Conservation (phyloP, 2,888 invertebrate genomes). For the Raillietiella orientalis region DNA sequence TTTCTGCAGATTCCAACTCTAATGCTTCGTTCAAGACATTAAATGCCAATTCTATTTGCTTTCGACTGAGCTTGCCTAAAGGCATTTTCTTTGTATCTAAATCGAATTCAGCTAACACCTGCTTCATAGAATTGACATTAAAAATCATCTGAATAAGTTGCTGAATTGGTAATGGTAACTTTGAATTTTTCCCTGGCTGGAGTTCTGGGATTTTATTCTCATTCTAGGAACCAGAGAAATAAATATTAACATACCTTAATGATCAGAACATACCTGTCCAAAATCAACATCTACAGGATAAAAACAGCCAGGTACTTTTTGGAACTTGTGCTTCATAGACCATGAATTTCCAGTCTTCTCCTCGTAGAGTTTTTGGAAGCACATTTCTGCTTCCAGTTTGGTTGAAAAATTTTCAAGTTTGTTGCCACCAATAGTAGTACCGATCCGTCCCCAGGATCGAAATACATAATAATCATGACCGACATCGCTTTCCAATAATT, state of each 20-base stretch:
- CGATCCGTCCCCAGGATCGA: constrained; percentile 84
- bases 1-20: constrained; percentile 9
- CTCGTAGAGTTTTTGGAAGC: constrained; percentile 26
- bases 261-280: constrained; percentile 18
- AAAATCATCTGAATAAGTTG: constrained; percentile 55
- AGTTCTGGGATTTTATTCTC: not conserved
- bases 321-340: constrained; percentile 27
- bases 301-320: constrained; percentile 33
- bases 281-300: constrained; percentile 73
- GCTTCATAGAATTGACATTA: constrained; percentile 67
- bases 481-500: constrained; percentile 42
- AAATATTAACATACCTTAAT: constrained; percentile 1
- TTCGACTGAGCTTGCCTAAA: constrained; percentile 67
- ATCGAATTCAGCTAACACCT: constrained; percentile 73
- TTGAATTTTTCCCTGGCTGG: too few species aligned
- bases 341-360: constrained; percentile 64
- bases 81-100: constrained; percentile 95
- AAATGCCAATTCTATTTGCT: constrained; percentile 61
- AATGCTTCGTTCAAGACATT: constrained; percentile 36
- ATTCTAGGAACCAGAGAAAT: not conserved
- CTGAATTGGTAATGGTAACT: constrained; percentile 39
- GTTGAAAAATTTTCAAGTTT: constrained; percentile 21
- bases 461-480: constrained; percentile 36
- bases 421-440: constrained; percentile 55
- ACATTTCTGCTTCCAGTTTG: constrained; percentile 21